These are phyloP conservation scores for Hycleus cichorii DNA, from an alignment of 1,140 invertebrate genomes.

Conservation along the genomic window DNA sequence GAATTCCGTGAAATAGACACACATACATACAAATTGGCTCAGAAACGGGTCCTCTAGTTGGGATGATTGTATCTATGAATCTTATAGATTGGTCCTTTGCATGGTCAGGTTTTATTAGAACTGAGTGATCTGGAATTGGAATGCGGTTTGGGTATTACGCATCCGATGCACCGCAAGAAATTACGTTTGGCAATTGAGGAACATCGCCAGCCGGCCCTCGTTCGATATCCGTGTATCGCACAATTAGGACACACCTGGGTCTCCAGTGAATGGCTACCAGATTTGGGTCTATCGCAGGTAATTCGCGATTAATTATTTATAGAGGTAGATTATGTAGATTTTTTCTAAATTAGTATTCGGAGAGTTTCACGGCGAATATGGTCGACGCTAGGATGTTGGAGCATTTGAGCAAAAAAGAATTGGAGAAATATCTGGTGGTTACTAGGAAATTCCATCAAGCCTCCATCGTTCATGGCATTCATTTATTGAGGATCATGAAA, in stretches of 20 bases:
- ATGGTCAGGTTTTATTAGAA: constrained; percentile 76
- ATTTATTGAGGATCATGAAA: constrained; percentile 82
- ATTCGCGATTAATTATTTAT: neutral
- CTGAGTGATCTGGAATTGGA: constrained; percentile 82
- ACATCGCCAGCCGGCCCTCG: constrained; percentile 73
- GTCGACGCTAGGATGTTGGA: constrained; percentile 89
- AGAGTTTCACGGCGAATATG: constrained; percentile 80
- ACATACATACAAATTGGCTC: too few relatives aligned
- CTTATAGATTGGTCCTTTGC: constrained; percentile 55
- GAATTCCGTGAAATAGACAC: too few relatives aligned
- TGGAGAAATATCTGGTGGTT: constrained; percentile 86
- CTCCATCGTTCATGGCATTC: constrained; percentile 87
- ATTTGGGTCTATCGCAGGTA: constrained; percentile 76
- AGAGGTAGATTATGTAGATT: neutral
- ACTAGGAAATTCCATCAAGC: constrained; percentile 90
- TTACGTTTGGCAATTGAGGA: constrained; percentile 90
- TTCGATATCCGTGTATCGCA: constrained; percentile 78
- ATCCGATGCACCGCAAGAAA: constrained; percentile 89
- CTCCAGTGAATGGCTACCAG: constrained; percentile 83
- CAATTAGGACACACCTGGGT: constrained; percentile 87
- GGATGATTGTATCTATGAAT: constrained; percentile 26
- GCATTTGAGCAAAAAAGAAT: constrained; percentile 84
- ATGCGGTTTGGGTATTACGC: constrained; percentile 75
- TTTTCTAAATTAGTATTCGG: constrained; percentile 59
- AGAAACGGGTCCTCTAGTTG: constrained; percentile 6